Base-by-base conservation (phyloP, 2,797 vertebrate species). In the Silurus aristotelis region DNA sequence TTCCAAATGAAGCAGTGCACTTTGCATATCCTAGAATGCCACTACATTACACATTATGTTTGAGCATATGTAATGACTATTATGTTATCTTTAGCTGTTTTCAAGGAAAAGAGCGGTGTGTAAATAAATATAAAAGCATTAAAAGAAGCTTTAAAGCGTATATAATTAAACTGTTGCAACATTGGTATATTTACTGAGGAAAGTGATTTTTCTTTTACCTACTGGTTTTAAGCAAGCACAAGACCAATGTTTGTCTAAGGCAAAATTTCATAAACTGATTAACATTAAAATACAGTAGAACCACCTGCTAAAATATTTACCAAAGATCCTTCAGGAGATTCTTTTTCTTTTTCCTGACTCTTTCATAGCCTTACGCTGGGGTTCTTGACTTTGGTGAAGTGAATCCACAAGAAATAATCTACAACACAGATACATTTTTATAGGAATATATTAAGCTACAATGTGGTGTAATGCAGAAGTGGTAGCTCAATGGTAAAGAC, bases 21-120 rank as follows among this genome's bases (percentile, higher is more conserved):
- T n/a, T n/a, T n/a, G n/a, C n/a, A n/a, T n/a, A 72, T 72, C 43
- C 70, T 72, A n/a, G 43, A 72, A 72, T n/a, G 22, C 46, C 22
- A 25, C 10, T 52, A 52, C 68, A 5, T 38, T 68, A 17, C 66
- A 38, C 31, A 8, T 73, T n/a, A 46, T 48, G 70, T 38, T 38
- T 38, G 1, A 38, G 38, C 70, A 15, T n/a, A 15, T 70, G 5
- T 70, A 70, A 71, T 46, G 9, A 46, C 12, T 71, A 55, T 25
- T 25, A 55, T 1, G n/a, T 13, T 13, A 55, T 71, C 20, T 70
- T 15, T 31, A 20, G 1, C 15, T 43, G 67, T 43, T 43, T 70
- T 70, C 31, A 70, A 9, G 17, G 31, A 70, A 48, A 48, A 25
- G 14, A 75, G 46, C 46, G 22, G 43, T 71, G 19, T 43, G 67